A percentile compares a stretch with the other conserved stretches of the same genome.
Evolutionary conservation across 2,797 vertebrate genomes (phyloP).

Genomic region (Toxotes lorentzi): DNA sequence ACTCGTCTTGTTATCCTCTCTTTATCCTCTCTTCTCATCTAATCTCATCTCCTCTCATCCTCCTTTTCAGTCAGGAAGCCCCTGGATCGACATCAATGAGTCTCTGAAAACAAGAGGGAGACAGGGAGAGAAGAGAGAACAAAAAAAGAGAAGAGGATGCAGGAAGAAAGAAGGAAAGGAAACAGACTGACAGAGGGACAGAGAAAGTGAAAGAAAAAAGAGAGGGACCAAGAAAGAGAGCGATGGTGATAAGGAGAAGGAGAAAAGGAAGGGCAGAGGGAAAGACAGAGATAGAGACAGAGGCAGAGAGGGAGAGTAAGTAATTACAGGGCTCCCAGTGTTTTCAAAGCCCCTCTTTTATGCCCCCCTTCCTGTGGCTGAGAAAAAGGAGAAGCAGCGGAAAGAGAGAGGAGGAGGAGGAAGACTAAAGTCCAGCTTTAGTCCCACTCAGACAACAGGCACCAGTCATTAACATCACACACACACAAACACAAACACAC

Average conservation of each 20-base stretch:
- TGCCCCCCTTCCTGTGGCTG: conserved; percentile 79
- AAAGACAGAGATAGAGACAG: conserved; percentile 18
- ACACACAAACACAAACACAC: conserved; percentile 38
- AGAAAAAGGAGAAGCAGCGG: conserved; percentile 64
- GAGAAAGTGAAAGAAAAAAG: conserved; percentile 22
- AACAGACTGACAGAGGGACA: conserved; percentile 3
- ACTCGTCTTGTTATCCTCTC: conserved; percentile 65
- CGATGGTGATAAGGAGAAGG: conserved; percentile 2
- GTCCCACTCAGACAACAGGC: conserved; percentile 69
- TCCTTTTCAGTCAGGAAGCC: conserved; percentile 70
- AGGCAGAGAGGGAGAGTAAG: conserved; percentile 47
- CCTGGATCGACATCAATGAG: conserved; percentile 74
- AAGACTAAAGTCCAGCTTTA: conserved; percentile 74
- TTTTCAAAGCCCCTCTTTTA: conserved; percentile 83
- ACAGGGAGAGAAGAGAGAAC: conserved; percentile 3
- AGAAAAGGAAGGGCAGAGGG: conserved; percentile 1
- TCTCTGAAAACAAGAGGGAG: conserved; percentile 2
- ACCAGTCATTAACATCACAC: conserved; percentile 63
- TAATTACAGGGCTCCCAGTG: conserved; percentile 82
- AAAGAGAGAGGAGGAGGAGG: conserved; percentile 59
- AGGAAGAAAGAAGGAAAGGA: conserved; percentile 1
- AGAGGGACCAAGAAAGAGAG: conserved; percentile 21
- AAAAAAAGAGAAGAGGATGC: conserved; percentile 9
- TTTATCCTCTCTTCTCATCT: conserved; percentile 70
- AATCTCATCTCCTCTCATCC: conserved; percentile 65